Conservation (phyloP, 2,888 invertebrate genomes). For the Megalurothrips usitatus region DNA sequence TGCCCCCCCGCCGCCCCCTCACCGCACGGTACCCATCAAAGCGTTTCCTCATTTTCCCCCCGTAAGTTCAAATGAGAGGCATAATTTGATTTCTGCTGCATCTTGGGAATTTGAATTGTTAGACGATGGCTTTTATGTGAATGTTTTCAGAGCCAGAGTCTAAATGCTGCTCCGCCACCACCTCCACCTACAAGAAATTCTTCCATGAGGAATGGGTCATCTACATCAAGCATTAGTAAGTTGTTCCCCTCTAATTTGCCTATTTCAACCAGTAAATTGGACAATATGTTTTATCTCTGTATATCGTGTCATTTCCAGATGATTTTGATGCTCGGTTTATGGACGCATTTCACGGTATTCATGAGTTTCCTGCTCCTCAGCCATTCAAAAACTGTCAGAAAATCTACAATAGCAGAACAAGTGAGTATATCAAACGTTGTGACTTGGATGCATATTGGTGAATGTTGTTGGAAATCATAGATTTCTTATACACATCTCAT, state of each 20-base stretch:
- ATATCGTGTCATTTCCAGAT: conserved; percentile 33
- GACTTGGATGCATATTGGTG: too few relatives aligned
- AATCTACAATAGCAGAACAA: conserved; percentile 44
- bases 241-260: conserved; percentile 21
- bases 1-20: conserved; percentile 40
- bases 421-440: conserved; percentile 41
- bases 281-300: neutral
- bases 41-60: conserved; percentile 55
- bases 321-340: conserved; percentile 49
- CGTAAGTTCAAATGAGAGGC: conserved; percentile 37
- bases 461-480: neutral
- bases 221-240: conserved; percentile 34
- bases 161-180: conserved; percentile 43
- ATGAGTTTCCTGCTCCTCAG: conserved; percentile 49
- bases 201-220: conserved; percentile 47
- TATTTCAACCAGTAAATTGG: neutral
- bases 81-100: neutral
- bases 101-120: neutral
- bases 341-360: conserved; percentile 45
- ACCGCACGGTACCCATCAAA: conserved; percentile 52
- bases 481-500: neutral
- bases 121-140: neutral
- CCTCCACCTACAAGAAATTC: conserved; percentile 50
- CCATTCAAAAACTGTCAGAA: conserved; percentile 44
- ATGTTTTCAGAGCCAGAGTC: conserved; percentile 25